These are phyloP conservation scores for Crocuta crocuta DNA, from an alignment of 2,113 vertebrate species.

Conservation along the genomic window DNA sequence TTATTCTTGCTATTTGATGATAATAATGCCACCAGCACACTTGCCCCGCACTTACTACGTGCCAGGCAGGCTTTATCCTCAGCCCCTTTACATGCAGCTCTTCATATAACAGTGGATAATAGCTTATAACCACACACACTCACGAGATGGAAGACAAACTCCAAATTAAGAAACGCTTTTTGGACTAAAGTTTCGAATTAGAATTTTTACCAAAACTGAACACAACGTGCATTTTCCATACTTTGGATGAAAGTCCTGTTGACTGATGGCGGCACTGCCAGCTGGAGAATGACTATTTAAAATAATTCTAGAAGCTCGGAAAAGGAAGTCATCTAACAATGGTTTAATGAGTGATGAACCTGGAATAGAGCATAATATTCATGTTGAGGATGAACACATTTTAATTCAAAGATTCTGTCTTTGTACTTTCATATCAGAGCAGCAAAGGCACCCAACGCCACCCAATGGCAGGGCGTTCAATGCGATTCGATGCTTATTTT, in stretches of 20 bases:
- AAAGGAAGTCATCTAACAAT: slow-evolving; percentile 98
- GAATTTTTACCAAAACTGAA: slow-evolving; percentile 84
- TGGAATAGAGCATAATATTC: slow-evolving; percentile 85
- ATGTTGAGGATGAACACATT: slow-evolving; percentile 66
- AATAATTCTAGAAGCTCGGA: slow-evolving; percentile 99
- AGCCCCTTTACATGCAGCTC: slow-evolving; percentile 29
- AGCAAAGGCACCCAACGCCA: slow-evolving; percentile 30
- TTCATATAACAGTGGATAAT: background rate
- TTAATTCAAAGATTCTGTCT: slow-evolving; percentile 53
- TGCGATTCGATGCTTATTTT: background rate
- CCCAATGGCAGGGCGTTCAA: background rate
- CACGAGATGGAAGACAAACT: slow-evolving; percentile 61
- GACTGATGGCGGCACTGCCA: slow-evolving; percentile 93
- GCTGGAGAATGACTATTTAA: slow-evolving; percentile 96
- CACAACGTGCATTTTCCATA: slow-evolving; percentile 86
- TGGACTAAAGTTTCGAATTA: slow-evolving; percentile 76
- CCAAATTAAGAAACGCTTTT: slow-evolving; percentile 65
- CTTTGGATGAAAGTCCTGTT: slow-evolving; percentile 99
- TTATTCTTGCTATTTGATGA: background rate
- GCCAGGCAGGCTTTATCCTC: background rate
- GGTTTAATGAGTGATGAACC: slow-evolving; percentile 98
- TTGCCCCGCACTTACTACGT: background rate
- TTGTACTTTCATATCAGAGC: slow-evolving; percentile 50
- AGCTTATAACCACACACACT: slow-evolving; percentile 59
- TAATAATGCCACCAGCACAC: background rate